Conservation (phyloP, 2,888 invertebrate genomes). For the Corythucha ciliata region DNA sequence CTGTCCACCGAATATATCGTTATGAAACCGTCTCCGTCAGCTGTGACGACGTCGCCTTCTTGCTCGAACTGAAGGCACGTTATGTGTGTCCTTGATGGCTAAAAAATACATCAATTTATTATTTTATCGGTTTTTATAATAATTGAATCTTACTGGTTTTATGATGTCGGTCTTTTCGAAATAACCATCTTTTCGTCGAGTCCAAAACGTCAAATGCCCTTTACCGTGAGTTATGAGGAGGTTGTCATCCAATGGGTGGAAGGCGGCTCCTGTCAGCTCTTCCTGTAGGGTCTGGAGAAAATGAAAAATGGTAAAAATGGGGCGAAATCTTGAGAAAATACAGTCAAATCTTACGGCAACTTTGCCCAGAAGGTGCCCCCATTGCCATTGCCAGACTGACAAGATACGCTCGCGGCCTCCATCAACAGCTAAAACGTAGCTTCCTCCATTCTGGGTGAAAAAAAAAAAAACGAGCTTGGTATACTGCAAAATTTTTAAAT, state of each 20-base stretch:
- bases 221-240: slow-evolving; percentile 84
- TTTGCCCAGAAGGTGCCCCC: slow-evolving; percentile 86
- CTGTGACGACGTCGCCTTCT: slow-evolving; percentile 85
- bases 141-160: slow-evolving; percentile 64
- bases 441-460: slow-evolving; percentile 68
- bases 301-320: not conserved
- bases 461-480: not conserved
- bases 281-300: slow-evolving; percentile 72
- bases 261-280: slow-evolving; percentile 76
- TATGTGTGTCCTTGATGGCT: slow-evolving; percentile 74
- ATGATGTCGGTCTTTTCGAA: slow-evolving; percentile 83
- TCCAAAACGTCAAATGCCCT: slow-evolving; percentile 88
- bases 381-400: slow-evolving; percentile 93
- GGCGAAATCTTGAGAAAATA: not conserved
- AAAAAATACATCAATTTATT: too few species aligned
- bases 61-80: slow-evolving; percentile 83
- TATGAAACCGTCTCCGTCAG: slow-evolving; percentile 84
- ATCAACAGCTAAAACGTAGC: slow-evolving; percentile 81
- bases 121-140: too few species aligned
- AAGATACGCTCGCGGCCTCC: slow-evolving; percentile 80
- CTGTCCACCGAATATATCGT: slow-evolving; percentile 83
- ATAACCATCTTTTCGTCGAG: slow-evolving; percentile 79
- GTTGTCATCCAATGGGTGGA: slow-evolving; percentile 86
- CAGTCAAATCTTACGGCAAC: slow-evolving; percentile 73
- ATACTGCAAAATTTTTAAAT: not conserved